Evolutionary conservation across 2,113 vertebrate genomes (phyloP).

Genomic region (Balaenoptera acutorostrata): DNA sequence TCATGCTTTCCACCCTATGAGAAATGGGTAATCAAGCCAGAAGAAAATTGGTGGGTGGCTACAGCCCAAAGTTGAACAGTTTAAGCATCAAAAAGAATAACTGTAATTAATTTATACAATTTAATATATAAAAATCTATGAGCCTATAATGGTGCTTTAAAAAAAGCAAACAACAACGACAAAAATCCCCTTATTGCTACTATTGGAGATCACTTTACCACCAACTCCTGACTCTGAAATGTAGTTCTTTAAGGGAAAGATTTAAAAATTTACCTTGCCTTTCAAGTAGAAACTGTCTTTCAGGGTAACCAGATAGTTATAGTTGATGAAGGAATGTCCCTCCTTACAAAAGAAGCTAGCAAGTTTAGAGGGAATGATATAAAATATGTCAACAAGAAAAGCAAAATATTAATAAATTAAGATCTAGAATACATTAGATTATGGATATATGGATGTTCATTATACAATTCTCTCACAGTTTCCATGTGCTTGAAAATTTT

Average conservation of each 20-base stretch:
- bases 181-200: neutral
- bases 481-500: slow-evolving; percentile 36
- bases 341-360: neutral
- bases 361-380: neutral
- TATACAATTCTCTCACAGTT: neutral
- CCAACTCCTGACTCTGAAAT: neutral
- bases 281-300: neutral
- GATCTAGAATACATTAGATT: neutral
- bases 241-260: neutral
- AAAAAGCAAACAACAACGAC: neutral
- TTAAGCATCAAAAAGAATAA: neutral
- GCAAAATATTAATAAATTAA: neutral
- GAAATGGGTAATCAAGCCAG: neutral
- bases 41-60: neutral
- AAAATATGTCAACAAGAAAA: slow-evolving; percentile 1
- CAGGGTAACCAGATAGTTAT: neutral
- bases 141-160: neutral
- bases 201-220: neutral
- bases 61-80: neutral
- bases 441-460: neutral
- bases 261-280: neutral
- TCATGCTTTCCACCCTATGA: neutral
- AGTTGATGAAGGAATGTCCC: neutral
- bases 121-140: slow-evolving; percentile 16
- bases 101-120: neutral